Conservation (phyloP, 2,113 vertebrate species). For the Isurus oxyrinchus region DNA sequence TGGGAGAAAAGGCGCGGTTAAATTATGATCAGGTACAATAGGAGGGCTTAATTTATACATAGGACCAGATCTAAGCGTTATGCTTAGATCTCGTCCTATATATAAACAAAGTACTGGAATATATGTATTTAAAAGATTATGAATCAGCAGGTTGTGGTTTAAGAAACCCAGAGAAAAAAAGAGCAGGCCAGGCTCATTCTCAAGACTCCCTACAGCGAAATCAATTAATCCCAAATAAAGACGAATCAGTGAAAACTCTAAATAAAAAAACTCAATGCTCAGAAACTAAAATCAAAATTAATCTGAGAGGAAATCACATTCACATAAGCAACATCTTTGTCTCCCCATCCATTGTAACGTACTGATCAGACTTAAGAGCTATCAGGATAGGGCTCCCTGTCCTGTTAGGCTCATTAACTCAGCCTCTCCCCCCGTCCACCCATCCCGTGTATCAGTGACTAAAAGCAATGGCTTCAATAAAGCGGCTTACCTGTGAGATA, state of each 20-base stretch:
- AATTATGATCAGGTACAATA: neutral
- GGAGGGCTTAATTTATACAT: neutral
- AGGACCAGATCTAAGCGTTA: no score
- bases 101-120: neutral
- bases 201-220: neutral
- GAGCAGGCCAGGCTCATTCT: neutral
- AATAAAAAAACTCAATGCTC: neutral
- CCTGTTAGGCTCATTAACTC: neutral
- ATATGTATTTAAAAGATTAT: neutral
- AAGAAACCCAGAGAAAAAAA: neutral
- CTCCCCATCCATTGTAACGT: neutral
- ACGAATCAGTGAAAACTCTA: neutral
- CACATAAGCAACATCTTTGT: neutral
- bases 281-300: neutral
- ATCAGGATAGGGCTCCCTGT: neutral
- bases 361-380: neutral
- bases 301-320: neutral
- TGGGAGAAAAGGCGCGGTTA: neutral
- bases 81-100: neutral
- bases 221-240: neutral
- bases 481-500: neutral
- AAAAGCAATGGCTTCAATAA: neutral
- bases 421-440: neutral
- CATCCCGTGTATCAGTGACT: neutral
- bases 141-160: conserved; percentile 7